Percentiles rank a stretch among this genome's conserved stretches.
phyloP scores from a whole-genome alignment of 2,888 invertebrate genomes.

The Atrina japonica region DNA sequence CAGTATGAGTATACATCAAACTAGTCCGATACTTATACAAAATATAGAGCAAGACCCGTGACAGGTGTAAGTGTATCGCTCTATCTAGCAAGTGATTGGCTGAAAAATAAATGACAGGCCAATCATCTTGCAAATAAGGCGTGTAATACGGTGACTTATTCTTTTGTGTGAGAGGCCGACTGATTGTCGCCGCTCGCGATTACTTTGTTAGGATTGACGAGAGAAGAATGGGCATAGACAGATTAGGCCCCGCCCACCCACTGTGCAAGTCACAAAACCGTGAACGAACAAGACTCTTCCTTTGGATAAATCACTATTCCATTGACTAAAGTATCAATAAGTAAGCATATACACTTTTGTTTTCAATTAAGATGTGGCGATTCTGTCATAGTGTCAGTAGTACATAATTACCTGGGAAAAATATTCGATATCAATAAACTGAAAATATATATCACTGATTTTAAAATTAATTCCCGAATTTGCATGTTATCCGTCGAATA shows the following conservation, averaged over 20 bases:
- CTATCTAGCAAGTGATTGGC: slow-evolving; percentile 40
- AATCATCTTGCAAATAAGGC: slow-evolving; percentile 51
- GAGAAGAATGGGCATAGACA: slow-evolving; percentile 10
- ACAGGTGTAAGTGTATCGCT: background rate
- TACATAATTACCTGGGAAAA: no score
- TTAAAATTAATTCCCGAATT: no score
- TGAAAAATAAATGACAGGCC: slow-evolving; percentile 36
- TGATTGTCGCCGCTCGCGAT: slow-evolving; percentile 16
- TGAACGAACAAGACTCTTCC: no score
- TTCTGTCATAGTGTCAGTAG: no score
- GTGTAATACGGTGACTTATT: slow-evolving; percentile 22
- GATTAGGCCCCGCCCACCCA: slow-evolving; percentile 13
- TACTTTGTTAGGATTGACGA: slow-evolving; percentile 20
- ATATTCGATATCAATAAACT: no score
- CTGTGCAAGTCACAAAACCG: background rate
- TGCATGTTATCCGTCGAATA: no score
- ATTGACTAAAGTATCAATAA: no score
- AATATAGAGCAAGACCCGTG: background rate
- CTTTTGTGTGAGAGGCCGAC: slow-evolving; percentile 9
- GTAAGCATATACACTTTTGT: no score
- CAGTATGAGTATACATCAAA: slow-evolving; percentile 9
- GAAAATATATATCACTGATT: no score
- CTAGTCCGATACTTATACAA: slow-evolving; percentile 21
- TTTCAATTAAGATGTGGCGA: no score
- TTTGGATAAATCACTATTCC: no score